phyloP scores from a whole-genome alignment of 2,888 invertebrate genomes.

The Pandemis cinnamomeana region DNA sequence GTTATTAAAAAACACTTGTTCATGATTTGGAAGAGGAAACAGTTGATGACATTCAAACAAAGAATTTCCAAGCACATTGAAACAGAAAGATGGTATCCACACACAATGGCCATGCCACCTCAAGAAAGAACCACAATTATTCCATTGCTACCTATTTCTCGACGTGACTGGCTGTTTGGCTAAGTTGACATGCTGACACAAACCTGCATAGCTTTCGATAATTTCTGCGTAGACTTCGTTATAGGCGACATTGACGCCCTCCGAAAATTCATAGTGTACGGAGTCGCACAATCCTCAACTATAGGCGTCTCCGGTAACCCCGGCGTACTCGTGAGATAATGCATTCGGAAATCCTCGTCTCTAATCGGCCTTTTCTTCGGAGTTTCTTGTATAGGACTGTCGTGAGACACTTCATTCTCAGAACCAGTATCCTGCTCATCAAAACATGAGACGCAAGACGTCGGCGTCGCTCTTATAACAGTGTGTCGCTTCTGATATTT shows the following conservation, averaged over 20 bases:
- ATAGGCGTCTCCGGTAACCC: slow-evolving; percentile 65
- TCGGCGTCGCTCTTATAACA: slow-evolving; percentile 67
- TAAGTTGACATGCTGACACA: slow-evolving; percentile 52
- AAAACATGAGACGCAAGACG: slow-evolving; percentile 76
- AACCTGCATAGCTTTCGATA: slow-evolving; percentile 96
- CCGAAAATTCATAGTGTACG: slow-evolving; percentile 78
- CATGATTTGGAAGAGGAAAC: not conserved
- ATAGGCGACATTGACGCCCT: slow-evolving; percentile 95
- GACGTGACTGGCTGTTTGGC: slow-evolving; percentile 20
- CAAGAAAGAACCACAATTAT: not conserved
- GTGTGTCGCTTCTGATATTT: slow-evolving; percentile 73
- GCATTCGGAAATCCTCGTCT: slow-evolving; percentile 59
- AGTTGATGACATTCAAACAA: not conserved
- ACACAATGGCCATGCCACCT: slow-evolving; percentile 1
- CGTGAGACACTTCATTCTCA: slow-evolving; percentile 56
- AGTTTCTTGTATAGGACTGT: slow-evolving; percentile 55
- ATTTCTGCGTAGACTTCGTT: slow-evolving; percentile 93
- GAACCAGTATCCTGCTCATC: slow-evolving; percentile 73
- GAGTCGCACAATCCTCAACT: slow-evolving; percentile 70
- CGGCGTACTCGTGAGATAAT: slow-evolving; percentile 79
- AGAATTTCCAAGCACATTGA: not conserved
- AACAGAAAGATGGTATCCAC: not conserved
- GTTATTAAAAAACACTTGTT: no score
- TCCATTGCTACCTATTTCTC: not conserved
- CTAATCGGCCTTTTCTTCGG: slow-evolving; percentile 58